Percentiles rank a stretch among this genome's conserved stretches.
Evolutionary conservation across 2,888 invertebrate genomes (phyloP).

Genomic region (Perizoma affinitatum): DNA sequence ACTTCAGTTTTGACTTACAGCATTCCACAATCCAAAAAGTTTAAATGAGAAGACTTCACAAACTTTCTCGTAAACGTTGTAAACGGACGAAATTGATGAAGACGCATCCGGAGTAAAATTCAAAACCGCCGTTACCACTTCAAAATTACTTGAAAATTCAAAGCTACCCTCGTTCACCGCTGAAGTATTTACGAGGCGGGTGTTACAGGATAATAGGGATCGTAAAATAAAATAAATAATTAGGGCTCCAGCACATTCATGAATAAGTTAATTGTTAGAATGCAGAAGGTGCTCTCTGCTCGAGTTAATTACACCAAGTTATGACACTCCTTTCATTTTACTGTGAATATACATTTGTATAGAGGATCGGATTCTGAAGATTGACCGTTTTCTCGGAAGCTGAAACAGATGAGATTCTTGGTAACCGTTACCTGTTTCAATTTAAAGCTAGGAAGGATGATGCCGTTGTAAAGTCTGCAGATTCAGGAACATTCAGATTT

Average conservation of each 20-base stretch:
- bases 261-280: slow-evolving; percentile 76
- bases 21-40: slow-evolving; percentile 23
- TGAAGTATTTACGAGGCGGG: slow-evolving; percentile 74
- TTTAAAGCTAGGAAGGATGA: slow-evolving; percentile 20
- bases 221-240: slow-evolving; percentile 83
- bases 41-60: slow-evolving; percentile 28
- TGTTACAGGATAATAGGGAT: slow-evolving; percentile 73
- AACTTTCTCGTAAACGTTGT: slow-evolving; percentile 24
- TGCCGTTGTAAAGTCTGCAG: slow-evolving; percentile 19
- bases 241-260: slow-evolving; percentile 72
- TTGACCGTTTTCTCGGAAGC: slow-evolving; percentile 31
- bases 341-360: slow-evolving; percentile 42
- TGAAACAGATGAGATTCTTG: slow-evolving; percentile 33
- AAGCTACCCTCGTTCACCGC: slow-evolving; percentile 56
- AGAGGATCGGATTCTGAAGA: slow-evolving; percentile 43
- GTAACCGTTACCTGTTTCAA: slow-evolving; percentile 23
- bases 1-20: slow-evolving; percentile 18
- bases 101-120: slow-evolving; percentile 38
- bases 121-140: slow-evolving; percentile 45
- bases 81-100: slow-evolving; percentile 27
- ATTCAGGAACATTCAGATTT: slow-evolving; percentile 14
- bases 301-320: slow-evolving; percentile 39
- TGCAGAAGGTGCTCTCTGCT: slow-evolving; percentile 52
- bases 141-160: slow-evolving; percentile 54
- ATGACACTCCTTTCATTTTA: slow-evolving; percentile 40